phyloP scores from a whole-genome alignment of 2,113 vertebrate species.

The Xyliphius kryptos region DNA sequence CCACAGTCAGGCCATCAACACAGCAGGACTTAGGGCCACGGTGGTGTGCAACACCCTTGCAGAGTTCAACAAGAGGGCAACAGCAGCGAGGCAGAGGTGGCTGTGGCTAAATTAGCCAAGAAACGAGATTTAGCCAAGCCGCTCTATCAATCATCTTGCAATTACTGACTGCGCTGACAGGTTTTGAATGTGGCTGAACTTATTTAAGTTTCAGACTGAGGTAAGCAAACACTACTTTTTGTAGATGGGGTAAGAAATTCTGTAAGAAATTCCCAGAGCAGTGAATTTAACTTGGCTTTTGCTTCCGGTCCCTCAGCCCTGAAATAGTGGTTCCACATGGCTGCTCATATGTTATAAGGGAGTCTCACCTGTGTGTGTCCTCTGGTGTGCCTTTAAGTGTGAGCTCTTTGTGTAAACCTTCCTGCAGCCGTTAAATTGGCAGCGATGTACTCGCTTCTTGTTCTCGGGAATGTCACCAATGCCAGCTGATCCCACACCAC shows the following conservation, averaged over 20 bases:
- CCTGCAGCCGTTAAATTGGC: conserved; percentile 97
- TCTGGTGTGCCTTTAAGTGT: conserved; percentile 98
- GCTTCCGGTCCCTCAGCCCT: too few species aligned
- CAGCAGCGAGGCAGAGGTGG: conserved; percentile 67
- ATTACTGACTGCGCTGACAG: conserved; percentile 65
- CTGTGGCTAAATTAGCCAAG: conserved; percentile 49
- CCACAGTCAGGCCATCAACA: conserved; percentile 28
- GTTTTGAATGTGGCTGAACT: conserved; percentile 60
- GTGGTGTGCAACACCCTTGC: conserved; percentile 51
- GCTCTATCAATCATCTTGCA: conserved; percentile 65
- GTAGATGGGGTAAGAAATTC: not conserved
- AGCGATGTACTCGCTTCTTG: conserved; percentile 98
- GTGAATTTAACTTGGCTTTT: too few species aligned
- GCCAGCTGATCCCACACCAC: conserved; percentile 74
- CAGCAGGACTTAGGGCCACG: conserved; percentile 25
- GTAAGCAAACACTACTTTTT: conserved; percentile 35
- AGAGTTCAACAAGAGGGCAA: conserved; percentile 63
- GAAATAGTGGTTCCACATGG: too few species aligned
- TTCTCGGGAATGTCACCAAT: conserved; percentile 87
- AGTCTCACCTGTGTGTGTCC: conserved; percentile 92
- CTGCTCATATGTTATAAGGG: not conserved
- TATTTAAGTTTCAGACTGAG: conserved; percentile 63
- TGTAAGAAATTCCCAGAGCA: too few species aligned
- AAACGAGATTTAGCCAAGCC: conserved; percentile 61
- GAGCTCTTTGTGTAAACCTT: conserved; percentile 99